Evolutionary conservation across 1,140 invertebrate species (phyloP), one percentile per base, ranked within the genome.

Genomic region (Trypoxylus dichotomus): DNA sequence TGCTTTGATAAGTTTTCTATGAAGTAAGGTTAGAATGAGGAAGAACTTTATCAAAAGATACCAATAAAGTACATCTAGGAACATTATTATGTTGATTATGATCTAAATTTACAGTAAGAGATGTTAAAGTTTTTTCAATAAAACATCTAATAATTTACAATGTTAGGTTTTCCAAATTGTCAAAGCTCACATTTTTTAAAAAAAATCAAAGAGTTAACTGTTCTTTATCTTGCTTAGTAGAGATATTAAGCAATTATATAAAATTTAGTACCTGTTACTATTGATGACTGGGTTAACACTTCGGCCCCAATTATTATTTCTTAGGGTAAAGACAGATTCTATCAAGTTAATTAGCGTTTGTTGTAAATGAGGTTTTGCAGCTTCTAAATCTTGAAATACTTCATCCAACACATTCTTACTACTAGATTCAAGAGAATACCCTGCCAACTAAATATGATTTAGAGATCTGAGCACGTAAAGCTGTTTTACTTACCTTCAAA

Each of bases 401-500:
- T 83, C 81, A 79, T 85, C 83, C 19, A 86, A 76, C n/a, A 80
- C 80, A 74, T 80, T 29, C 60, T 80, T 83, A 43, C 84, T 79
- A 42, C 80, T 80, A 76, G 79, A 27, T 78, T 86, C 85, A 41
- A 86, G 77, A 11, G 80, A 81, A 72, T 79, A 78, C 29, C 85
- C 85, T 60, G 84, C 83, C 63, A 85, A 82, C 84, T 85, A 76
- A 21, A 80, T 76, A 63, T 74, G 74, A 63, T 76, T 60, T 71
- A 43, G 74, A 47, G 76, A 76, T 72, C 77, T 74, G 43, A 76
- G 68, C 25, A 79, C 41, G 54, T 11, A 27, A 43, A 71, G 3
- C 1, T 47, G 60, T 29, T 7, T 0, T 37, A 78, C 60, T 76
- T 83, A 87, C 87, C 83, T 90, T 90, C 8, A 90, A 79, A 37